Conservation (phyloP, 1,140 invertebrate species). For the Cataglyphis hispanica region DNA sequence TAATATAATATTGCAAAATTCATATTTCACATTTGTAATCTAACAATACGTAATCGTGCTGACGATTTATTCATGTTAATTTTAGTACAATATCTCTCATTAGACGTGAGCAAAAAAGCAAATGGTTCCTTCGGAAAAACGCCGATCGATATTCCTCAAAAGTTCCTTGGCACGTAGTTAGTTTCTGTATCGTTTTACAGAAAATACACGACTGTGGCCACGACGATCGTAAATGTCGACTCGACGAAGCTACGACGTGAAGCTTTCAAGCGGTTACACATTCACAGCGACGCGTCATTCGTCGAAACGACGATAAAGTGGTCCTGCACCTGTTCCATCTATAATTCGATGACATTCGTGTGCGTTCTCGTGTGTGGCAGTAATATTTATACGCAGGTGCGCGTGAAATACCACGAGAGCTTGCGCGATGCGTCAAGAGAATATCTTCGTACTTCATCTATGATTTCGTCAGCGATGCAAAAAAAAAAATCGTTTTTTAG, state of each 20-base stretch:
- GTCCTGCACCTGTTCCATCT: conserved; percentile 69
- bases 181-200: conserved; percentile 55
- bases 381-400: conserved; percentile 69
- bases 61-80: neutral
- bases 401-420: conserved; percentile 24
- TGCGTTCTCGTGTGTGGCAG: conserved; percentile 49
- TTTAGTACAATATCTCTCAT: neutral
- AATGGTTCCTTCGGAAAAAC: conserved; percentile 24
- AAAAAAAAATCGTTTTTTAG: conserved; percentile 5
- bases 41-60: neutral
- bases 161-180: conserved; percentile 1
- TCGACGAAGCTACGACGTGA: conserved; percentile 22
- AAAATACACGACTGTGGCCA: conserved; percentile 53
- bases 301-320: conserved; percentile 70
- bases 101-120: conserved; percentile 6
- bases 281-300: conserved; percentile 64
- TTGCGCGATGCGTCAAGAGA: conserved; percentile 10
- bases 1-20: conserved; percentile 16
- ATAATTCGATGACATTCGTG: conserved; percentile 65
- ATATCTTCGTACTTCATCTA: neutral
- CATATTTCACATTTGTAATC: neutral
- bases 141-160: conserved; percentile 23
- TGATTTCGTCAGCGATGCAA: neutral
- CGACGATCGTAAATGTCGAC: conserved; percentile 68
- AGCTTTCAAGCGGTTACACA: conserved; percentile 34